phyloP scores from a whole-genome alignment of 37 sponge, comb jelly and placozoan genomes.

The Amphimedon queenslandica region DNA sequence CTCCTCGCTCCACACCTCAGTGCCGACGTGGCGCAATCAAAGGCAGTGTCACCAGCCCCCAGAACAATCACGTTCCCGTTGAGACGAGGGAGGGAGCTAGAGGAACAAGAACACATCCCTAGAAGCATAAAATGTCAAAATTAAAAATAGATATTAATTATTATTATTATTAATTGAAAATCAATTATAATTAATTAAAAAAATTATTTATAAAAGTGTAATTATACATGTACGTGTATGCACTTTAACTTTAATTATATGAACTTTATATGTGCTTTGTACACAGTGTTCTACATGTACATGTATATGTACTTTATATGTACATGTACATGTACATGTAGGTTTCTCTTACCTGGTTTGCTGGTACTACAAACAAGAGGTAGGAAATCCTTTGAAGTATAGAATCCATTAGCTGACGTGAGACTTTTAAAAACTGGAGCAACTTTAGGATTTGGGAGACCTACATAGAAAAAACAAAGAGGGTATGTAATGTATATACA shows the following conservation, averaged over 20 bases:
- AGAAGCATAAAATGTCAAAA: not conserved
- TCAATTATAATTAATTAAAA: too few species aligned
- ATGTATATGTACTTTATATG: not conserved
- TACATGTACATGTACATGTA: not conserved
- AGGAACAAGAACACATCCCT: constrained; percentile 87
- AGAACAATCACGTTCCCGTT: constrained; percentile 81
- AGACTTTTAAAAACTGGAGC: constrained; percentile 67
- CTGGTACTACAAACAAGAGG: constrained; percentile 75
- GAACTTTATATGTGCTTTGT: too few species aligned
- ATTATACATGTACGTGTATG: too few species aligned
- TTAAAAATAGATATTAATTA: too few species aligned
- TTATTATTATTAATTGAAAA: too few species aligned
- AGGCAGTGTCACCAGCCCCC: constrained; percentile 92
- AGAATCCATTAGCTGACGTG: constrained; percentile 66
- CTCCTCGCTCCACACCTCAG: constrained; percentile 88
- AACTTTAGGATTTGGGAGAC: constrained; percentile 76
- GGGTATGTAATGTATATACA: not conserved
- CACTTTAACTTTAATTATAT: too few species aligned
- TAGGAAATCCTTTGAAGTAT: constrained; percentile 89
- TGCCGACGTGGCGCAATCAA: constrained; percentile 97
- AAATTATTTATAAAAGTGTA: too few species aligned
- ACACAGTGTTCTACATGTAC: too few species aligned
- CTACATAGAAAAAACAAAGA: not conserved
- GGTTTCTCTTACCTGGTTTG: constrained; percentile 91
- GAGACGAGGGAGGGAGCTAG: constrained; percentile 53